Base-by-base conservation (phyloP, 2,797 vertebrate species). In the Xenops minutus region DNA sequence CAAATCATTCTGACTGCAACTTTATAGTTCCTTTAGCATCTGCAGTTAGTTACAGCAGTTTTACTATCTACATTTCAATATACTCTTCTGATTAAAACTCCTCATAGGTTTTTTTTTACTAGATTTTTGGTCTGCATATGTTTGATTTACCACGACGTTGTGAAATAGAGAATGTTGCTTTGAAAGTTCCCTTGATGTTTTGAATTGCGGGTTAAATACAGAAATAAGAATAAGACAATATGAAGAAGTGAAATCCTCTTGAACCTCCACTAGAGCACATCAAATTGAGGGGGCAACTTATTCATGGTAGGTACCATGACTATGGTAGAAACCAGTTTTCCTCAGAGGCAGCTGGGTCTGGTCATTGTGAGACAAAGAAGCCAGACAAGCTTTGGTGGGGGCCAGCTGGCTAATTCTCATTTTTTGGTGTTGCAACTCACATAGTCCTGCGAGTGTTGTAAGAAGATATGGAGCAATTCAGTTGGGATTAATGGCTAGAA, bases 51-150 rank as follows among this genome's bases (percentile, higher is more conserved):
- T 98, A 98, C 6, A 2, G 88, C 75, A 77, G 95, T 95, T 98
- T 98, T 98, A 98, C 94, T 97, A 95, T 98, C 97, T 97, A 76
- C 88, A 54, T 93, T 87, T 98, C 97, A 98, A 98, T 98, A 98
- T 95, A 94, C 92, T 96, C 90, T 96, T 96, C 96, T 97, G 97
- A 98, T 97, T 98, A 97, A 98, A 98, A 97, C 81, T 93, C 82
- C 92, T 95, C 90, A 88, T 94, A 97, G 91, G 5, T 85, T 97
- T 97, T 86, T 97, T 97, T 97, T 98, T 97, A 98, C 95, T 97
- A 97, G 96, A 89, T 94, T 95, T 95, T 89, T 20, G 55, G 91
- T 68, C 92, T 82, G 88, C 92, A 41, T 93, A 96, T 85, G 85
- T 86, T 92, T 93, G 85, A 93, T 93, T 94, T 90, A 96, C 82